Percentiles rank a stretch among this genome's conserved stretches.
phyloP scores from a whole-genome alignment of 2,888 invertebrate species.

The Drosophila bunnanda region DNA sequence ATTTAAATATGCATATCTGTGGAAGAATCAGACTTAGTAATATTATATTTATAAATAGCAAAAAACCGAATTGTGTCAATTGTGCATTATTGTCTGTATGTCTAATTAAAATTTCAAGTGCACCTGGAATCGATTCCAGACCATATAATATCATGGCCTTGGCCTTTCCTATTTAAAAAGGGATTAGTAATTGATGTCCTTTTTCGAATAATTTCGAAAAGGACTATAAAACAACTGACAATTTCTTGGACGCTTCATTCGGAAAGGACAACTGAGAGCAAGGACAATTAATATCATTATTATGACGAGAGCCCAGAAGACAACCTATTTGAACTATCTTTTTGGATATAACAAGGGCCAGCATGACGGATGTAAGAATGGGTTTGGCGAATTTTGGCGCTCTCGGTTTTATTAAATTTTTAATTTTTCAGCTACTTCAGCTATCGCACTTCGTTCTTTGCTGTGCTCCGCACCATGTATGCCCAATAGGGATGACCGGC shows the following conservation, averaged over 20 bases:
- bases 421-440: slow-evolving; percentile 70
- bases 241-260: not conserved
- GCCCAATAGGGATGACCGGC: slow-evolving; percentile 32
- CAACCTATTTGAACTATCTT: slow-evolving; percentile 70
- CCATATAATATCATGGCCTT: not conserved
- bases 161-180: not conserved
- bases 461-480: slow-evolving; percentile 80
- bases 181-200: not conserved
- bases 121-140: not conserved
- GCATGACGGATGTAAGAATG: slow-evolving; percentile 72
- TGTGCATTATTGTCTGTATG: not conserved
- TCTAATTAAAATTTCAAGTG: slow-evolving; percentile 4
- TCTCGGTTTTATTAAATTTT: not conserved
- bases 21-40: not conserved
- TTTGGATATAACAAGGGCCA: slow-evolving; percentile 67
- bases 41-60: no score
- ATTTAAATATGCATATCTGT: no score
- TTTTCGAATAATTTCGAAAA: not conserved
- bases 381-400: not conserved
- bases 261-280: not conserved
- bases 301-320: slow-evolving; percentile 71
- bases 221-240: slow-evolving; percentile 1
- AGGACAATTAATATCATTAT: slow-evolving; percentile 51
- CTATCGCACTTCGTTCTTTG: slow-evolving; percentile 82
- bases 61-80: no score